Conservation (phyloP, 2,888 invertebrate genomes). For the Agonum fuliginosum region DNA sequence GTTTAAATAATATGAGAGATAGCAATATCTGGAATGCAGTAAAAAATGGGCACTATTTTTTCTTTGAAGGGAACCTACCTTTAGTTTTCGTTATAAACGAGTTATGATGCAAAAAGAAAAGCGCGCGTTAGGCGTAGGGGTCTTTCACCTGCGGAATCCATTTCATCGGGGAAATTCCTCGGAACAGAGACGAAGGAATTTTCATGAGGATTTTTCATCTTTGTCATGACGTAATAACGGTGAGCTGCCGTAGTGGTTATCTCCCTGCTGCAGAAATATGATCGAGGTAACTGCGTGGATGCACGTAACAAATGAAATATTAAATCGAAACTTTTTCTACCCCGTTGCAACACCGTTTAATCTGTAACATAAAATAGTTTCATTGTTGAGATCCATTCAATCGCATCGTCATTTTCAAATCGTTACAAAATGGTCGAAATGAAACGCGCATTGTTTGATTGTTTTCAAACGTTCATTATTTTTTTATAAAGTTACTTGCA, state of each 20-base stretch:
- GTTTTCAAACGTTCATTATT: too few relatives aligned
- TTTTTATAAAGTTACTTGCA: too few relatives aligned
- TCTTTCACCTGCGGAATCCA: slow-evolving; percentile 44
- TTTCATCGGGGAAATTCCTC: slow-evolving; percentile 37
- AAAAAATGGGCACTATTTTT: background rate
- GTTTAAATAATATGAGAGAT: too few relatives aligned
- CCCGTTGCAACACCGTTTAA: slow-evolving; percentile 46
- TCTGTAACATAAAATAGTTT: slow-evolving; percentile 58
- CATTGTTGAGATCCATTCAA: slow-evolving; percentile 44
- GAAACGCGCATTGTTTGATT: too few relatives aligned
- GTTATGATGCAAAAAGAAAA: background rate
- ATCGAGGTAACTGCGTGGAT: slow-evolving; percentile 56
- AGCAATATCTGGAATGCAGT: too few relatives aligned
- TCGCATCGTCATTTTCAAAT: too few relatives aligned
- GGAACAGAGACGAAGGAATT: slow-evolving; percentile 60
- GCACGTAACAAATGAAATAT: slow-evolving; percentile 59
- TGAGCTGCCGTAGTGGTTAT: slow-evolving; percentile 38
- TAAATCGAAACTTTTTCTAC: slow-evolving; percentile 56
- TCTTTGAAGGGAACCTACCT: background rate
- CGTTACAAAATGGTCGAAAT: too few relatives aligned
- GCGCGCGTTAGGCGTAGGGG: background rate
- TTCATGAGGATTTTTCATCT: slow-evolving; percentile 62
- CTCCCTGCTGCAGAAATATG: slow-evolving; percentile 54
- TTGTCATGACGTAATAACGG: slow-evolving; percentile 61
- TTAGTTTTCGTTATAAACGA: background rate